Percentiles rank a stretch among this genome's conserved stretches.
Evolutionary conservation across 1,140 invertebrate species (phyloP).

Genomic region (Zaprionus africanus): DNA sequence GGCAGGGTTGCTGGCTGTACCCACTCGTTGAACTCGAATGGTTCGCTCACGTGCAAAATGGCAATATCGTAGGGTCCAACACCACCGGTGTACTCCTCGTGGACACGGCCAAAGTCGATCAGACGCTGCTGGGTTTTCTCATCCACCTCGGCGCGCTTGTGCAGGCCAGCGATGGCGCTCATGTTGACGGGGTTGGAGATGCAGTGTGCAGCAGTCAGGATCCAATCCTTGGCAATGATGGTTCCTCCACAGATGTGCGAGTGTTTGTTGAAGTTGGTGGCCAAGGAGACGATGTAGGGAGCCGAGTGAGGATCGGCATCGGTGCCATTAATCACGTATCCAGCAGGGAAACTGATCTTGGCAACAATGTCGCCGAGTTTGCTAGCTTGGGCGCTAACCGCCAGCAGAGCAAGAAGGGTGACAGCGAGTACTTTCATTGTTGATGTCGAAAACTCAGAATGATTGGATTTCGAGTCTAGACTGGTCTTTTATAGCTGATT

Average conservation of each 20-base stretch:
- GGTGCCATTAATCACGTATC: conserved; percentile 79
- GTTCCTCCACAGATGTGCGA: conserved; percentile 79
- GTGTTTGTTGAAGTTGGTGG: conserved; percentile 48
- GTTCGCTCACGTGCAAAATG: conserved; percentile 86
- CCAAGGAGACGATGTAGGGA: conserved; percentile 79
- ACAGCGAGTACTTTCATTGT: conserved; percentile 74
- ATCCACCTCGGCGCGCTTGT: conserved; percentile 55
- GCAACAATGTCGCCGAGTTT: conserved; percentile 44
- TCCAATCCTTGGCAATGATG: conserved; percentile 68
- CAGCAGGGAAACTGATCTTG: conserved; percentile 70
- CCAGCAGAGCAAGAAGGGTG: conserved; percentile 56
- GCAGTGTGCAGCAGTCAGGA: conserved; percentile 80
- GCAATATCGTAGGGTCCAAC: conserved; percentile 88
- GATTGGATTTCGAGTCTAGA: background rate
- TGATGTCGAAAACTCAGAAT: conserved; percentile 13
- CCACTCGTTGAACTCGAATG: conserved; percentile 85
- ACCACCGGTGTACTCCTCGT: conserved; percentile 85
- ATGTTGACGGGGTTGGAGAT: conserved; percentile 53
- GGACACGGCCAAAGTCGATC: conserved; percentile 84
- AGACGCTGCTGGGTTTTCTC: conserved; percentile 85
- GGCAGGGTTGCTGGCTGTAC: conserved; percentile 86
- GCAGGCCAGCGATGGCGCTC: conserved; percentile 75
- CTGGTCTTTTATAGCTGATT: conserved; percentile 50
- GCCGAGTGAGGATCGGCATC: conserved; percentile 72
- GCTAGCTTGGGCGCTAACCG: conserved; percentile 53